phyloP scores from a whole-genome alignment of 1,140 invertebrate species.

The Pseudomyrmex dendroicus region DNA sequence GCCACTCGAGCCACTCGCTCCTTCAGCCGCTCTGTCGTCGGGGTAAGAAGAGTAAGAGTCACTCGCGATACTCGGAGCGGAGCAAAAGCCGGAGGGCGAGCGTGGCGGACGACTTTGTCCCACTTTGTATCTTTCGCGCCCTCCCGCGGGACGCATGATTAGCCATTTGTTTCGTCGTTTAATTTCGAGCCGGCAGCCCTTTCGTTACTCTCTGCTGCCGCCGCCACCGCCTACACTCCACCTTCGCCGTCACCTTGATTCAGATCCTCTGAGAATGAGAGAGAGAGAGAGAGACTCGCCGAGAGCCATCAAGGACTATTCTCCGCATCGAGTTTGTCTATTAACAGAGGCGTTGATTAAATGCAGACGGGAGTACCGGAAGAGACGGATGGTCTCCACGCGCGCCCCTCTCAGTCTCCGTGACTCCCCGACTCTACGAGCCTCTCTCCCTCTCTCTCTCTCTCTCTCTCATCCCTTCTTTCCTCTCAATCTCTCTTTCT shows the following conservation, averaged over 20 bases:
- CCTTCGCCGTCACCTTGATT: constrained; percentile 17
- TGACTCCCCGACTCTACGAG: neutral
- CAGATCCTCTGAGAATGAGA: constrained; percentile 34
- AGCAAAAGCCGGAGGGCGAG: constrained; percentile 42
- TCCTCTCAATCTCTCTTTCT: neutral
- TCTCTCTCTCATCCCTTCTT: neutral
- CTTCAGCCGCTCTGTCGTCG: neutral
- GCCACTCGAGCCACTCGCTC: constrained; percentile 42
- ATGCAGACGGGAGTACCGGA: constrained; percentile 72
- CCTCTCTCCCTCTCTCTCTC: neutral
- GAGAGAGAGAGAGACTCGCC: constrained; percentile 1
- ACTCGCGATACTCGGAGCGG: constrained; percentile 21
- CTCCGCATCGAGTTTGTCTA: constrained; percentile 82
- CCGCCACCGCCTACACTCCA: neutral
- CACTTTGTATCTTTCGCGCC: constrained; percentile 66
- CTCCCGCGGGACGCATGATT: constrained; percentile 78
- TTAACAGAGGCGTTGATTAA: constrained; percentile 83
- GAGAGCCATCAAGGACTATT: constrained; percentile 77
- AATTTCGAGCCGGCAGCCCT: constrained; percentile 75
- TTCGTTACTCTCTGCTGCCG: constrained; percentile 23
- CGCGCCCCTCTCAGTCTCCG: constrained; percentile 32
- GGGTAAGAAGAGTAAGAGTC: neutral
- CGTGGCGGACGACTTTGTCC: constrained; percentile 37
- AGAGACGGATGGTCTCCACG: constrained; percentile 77
- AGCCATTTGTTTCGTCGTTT: constrained; percentile 83